Evolutionary conservation across 2,797 vertebrate genomes (phyloP).

Genomic region (Orientallactaga sibirica): DNA sequence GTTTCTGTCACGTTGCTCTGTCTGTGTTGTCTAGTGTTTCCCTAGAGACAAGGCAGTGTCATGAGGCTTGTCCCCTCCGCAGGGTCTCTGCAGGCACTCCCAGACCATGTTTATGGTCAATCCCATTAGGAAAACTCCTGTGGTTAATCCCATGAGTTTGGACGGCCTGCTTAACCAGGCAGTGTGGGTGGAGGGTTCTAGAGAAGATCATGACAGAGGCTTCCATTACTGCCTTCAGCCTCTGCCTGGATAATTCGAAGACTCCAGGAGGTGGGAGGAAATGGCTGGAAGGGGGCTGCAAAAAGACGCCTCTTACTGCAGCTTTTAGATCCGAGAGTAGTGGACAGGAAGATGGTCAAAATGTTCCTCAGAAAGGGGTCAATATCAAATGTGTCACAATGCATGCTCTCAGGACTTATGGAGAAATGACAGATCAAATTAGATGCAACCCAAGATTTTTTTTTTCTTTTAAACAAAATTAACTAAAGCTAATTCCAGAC

Average conservation of each 20-base stretch:
- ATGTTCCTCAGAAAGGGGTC: background rate
- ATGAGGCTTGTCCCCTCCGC: background rate
- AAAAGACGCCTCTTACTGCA: background rate
- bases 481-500: conserved; percentile 23
- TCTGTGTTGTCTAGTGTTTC: background rate
- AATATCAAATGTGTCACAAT: background rate
- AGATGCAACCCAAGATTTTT: background rate
- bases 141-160: background rate
- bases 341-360: background rate
- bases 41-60: background rate
- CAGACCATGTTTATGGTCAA: background rate
- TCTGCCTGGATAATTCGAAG: conserved; percentile 16
- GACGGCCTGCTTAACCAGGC: background rate
- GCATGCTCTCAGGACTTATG: background rate
- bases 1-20: background rate
- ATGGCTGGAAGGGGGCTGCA: background rate
- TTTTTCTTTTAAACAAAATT: conserved; percentile 35
- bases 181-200: background rate
- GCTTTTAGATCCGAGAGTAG: background rate
- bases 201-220: background rate
- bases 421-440: background rate
- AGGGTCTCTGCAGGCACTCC: conserved; percentile 29
- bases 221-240: conserved; percentile 1
- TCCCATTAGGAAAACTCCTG: background rate
- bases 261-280: background rate